A percentile compares a stretch with the other conserved stretches of the same genome.
These are phyloP conservation scores for Atrina japonica DNA, from an alignment of 2,888 invertebrate genomes.

Conservation along the genomic window DNA sequence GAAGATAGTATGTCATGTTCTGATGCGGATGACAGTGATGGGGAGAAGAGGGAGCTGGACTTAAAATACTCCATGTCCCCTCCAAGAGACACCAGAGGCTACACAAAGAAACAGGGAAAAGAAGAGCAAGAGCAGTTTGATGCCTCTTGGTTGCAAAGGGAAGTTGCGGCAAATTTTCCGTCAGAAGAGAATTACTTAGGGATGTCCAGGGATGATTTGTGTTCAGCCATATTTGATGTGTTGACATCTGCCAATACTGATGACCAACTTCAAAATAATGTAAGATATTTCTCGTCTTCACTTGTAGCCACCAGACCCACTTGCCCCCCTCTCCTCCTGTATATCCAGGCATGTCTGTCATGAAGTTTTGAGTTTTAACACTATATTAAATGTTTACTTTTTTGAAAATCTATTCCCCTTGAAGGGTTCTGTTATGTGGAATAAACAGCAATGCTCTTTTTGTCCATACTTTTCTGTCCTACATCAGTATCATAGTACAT, in stretches of 20 bases:
- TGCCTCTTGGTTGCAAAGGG: slow-evolving; percentile 60
- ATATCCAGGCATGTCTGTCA: too few relatives aligned
- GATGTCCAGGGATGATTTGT: slow-evolving; percentile 69
- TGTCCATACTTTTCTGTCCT: too few relatives aligned
- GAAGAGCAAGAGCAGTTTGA: slow-evolving; percentile 38
- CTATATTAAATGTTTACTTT: too few relatives aligned
- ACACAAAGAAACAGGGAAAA: not conserved
- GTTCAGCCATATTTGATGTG: slow-evolving; percentile 76
- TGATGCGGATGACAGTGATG: slow-evolving; percentile 69
- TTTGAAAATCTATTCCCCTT: too few relatives aligned
- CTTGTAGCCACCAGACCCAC: slow-evolving; percentile 73
- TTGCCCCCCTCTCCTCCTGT: too few relatives aligned
- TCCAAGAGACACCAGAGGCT: not conserved
- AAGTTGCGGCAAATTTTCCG: slow-evolving; percentile 63
- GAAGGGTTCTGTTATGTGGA: too few relatives aligned
- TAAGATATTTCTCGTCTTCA: slow-evolving; percentile 43
- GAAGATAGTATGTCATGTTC: slow-evolving; percentile 65
- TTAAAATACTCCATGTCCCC: slow-evolving; percentile 56
- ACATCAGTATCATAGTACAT: too few relatives aligned
- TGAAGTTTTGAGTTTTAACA: too few relatives aligned
- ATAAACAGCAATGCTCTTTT: too few relatives aligned
- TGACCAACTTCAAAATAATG: slow-evolving; percentile 78
- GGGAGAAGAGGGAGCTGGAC: slow-evolving; percentile 56
- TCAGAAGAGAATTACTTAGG: slow-evolving; percentile 61
- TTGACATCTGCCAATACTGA: slow-evolving; percentile 72